Conservation (phyloP, 2,113 vertebrate genomes). For the Collichthys lucidus region DNA sequence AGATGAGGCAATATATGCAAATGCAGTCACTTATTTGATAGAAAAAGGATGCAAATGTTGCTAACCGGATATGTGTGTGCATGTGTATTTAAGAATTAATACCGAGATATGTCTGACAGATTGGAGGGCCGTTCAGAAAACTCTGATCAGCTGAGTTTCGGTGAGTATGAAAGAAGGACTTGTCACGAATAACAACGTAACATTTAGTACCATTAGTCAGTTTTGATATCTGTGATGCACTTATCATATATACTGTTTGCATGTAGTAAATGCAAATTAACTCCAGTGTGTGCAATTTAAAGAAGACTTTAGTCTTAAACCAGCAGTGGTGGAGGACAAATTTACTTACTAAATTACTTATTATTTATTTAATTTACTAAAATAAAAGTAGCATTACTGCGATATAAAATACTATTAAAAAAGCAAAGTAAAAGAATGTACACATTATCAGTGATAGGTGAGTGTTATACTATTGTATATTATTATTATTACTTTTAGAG, state of each 20-base stretch:
- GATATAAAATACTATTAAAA: not conserved
- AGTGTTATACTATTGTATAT: too few relatives aligned
- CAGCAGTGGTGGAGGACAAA: not conserved
- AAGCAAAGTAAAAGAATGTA: not conserved
- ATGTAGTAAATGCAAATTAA: not conserved
- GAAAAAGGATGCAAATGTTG: constrained; percentile 37
- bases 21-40: constrained; percentile 1
- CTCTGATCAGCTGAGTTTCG: constrained; percentile 63
- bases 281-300: not conserved
- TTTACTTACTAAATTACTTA: too few relatives aligned
- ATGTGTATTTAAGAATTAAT: constrained; percentile 1
- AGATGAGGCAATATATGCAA: constrained; percentile 43
- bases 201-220: not conserved
- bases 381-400: not conserved
- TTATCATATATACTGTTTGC: not conserved
- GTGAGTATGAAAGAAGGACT: constrained; percentile 65
- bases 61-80: not conserved
- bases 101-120: constrained; percentile 62
- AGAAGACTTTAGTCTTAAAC: not conserved
- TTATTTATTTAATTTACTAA: not conserved
- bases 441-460: too few relatives aligned
- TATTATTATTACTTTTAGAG: too few relatives aligned
- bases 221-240: not conserved
- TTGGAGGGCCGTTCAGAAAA: constrained; percentile 55
- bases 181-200: not conserved